Base-by-base conservation (phyloP, 1,140 invertebrate genomes). In the silkworm (Bombyx mori) region DNA sequence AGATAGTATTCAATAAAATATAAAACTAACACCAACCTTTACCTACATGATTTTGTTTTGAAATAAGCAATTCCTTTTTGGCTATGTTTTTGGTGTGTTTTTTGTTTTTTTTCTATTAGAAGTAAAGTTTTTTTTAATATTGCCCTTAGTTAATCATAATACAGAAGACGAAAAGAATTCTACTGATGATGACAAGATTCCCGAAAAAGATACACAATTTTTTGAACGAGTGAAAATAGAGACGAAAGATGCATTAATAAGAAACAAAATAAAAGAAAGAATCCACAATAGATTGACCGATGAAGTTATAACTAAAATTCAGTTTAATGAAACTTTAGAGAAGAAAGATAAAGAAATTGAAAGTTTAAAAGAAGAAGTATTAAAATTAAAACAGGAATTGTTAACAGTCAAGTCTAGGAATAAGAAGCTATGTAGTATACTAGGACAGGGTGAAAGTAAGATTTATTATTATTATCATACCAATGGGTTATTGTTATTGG, bases 381-480 rank as follows among this genome's bases (percentile, higher is more conserved):
- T 89, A 44, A 88, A 74, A 54, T 75, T 94, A 51, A 92, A 92
- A 71, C 88, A 90, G 60, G 93, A 95, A 73, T 88, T 95, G 10
- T 82, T 90, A 22, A 90, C 91, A 79, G 93, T 95, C 1, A 95
- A 94, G 78, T 89, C 90, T 55, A 91, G 94, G 70, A 95, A 95
- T 82, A 94, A 92, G 77, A 94, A 93, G 62, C 79, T 96, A 2
- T 95, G 92, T 85, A 91, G 91, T 69, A 94, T 95, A 76, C 82
- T 95, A 58, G 90, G 90, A n/a, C 91, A 93, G 66, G 93, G 93
- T 54, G 93, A 95, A 90, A 94, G 94, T 95, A 89, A 91, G 91
- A 88, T 62, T 57, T 66, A 10, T 46, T 42, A 42, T 45, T 44
- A 54, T 44, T 46, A 35, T 35, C 26, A 35, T 0, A 18, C 12